Percentiles rank a stretch among this genome's conserved stretches.
phyloP scores from a whole-genome alignment of 2,888 invertebrate genomes.

The Arctia plantaginis region DNA sequence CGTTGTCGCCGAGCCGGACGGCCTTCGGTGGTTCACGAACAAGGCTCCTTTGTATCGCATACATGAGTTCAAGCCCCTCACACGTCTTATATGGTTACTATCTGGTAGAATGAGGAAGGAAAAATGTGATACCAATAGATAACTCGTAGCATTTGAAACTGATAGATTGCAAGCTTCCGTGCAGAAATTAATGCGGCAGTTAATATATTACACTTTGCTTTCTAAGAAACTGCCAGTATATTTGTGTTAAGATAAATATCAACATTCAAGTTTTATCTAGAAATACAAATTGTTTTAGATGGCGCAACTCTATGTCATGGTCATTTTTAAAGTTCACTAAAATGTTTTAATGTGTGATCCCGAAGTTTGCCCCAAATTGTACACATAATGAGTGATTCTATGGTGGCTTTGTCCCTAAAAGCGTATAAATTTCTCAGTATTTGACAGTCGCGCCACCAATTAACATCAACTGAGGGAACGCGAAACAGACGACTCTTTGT shows the following conservation, averaged over 20 bases:
- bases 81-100: constrained; percentile 34
- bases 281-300: not conserved
- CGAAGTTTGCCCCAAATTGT: constrained; percentile 9
- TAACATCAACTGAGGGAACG: constrained; percentile 65
- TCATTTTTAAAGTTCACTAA: constrained; percentile 23
- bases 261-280: not conserved
- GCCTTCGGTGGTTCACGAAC: constrained; percentile 84
- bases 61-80: constrained; percentile 49
- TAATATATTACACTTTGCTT: constrained; percentile 24
- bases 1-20: constrained; percentile 71
- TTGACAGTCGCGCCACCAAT: constrained; percentile 68
- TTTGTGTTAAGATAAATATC: constrained; percentile 14
- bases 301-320: constrained; percentile 5
- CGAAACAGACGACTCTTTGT: constrained; percentile 71
- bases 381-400: constrained; percentile 34
- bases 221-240: constrained; percentile 18
- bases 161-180: constrained; percentile 22
- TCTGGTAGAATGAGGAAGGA: constrained; percentile 51
- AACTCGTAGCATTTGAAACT: constrained; percentile 35
- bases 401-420: constrained; percentile 53
- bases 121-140: constrained; percentile 39
- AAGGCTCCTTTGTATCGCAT: constrained; percentile 78
- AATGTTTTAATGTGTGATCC: constrained; percentile 8
- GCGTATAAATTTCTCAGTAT: constrained; percentile 61
- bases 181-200: constrained; percentile 30